Conservation (phyloP, 92 coral and sea anemone species). For the Palythoa grandis region DNA sequence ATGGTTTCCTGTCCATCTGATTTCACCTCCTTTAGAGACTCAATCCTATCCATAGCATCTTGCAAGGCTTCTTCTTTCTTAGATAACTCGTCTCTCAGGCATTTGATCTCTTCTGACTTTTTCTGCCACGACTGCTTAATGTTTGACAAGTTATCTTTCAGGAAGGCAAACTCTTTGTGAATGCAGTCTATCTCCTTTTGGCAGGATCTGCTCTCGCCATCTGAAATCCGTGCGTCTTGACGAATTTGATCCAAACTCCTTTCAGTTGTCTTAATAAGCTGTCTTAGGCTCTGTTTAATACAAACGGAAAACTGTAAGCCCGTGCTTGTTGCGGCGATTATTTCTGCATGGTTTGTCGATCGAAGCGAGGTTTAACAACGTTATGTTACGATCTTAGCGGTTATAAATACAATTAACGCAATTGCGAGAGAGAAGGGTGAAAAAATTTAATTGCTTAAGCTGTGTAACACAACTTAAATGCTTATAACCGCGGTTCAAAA, state of each 20-base stretch:
- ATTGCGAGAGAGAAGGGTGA: no score
- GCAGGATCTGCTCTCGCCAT: constrained; percentile 67
- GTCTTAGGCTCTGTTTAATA: constrained; percentile 51
- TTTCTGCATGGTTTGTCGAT: background rate
- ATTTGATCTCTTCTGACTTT: constrained; percentile 68
- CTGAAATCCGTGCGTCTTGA: constrained; percentile 73
- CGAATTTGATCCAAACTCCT: constrained; percentile 72
- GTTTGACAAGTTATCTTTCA: constrained; percentile 66
- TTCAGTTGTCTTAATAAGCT: constrained; percentile 69
- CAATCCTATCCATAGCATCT: constrained; percentile 57
- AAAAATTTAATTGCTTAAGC: no score
- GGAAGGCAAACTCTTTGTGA: constrained; percentile 76
- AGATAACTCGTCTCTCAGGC: constrained; percentile 62
- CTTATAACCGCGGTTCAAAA: no score
- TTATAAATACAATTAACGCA: no score
- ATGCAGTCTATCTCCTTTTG: constrained; percentile 80
- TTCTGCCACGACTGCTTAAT: constrained; percentile 69
- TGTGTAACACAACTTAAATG: no score
- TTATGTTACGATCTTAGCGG: no score
- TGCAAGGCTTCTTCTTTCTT: constrained; percentile 57
- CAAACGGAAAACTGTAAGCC: background rate
- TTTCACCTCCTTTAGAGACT: constrained; percentile 68
- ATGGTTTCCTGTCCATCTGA: constrained; percentile 62
- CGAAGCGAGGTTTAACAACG: background rate
- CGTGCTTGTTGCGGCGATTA: background rate